Conservation (phyloP, 2,888 invertebrate genomes). For the Ariolimax columbianus region DNA sequence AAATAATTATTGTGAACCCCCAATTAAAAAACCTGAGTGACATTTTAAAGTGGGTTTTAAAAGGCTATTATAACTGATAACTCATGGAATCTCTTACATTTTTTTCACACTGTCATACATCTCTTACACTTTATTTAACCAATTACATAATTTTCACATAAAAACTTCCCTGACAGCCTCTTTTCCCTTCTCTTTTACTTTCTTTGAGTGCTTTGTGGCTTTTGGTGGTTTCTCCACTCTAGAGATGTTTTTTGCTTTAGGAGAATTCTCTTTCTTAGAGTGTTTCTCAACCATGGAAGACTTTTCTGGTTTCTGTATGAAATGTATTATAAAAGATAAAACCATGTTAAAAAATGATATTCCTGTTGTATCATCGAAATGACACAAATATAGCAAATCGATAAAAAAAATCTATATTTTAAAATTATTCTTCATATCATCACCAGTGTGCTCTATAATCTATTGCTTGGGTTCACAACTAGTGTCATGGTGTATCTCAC, state of each 20-base stretch:
- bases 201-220: conserved; percentile 28
- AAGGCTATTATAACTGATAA: not conserved
- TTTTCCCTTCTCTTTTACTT: conserved; percentile 25
- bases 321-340: not conserved
- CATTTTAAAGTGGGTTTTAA: not conserved
- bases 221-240: not conserved
- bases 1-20: too few relatives aligned
- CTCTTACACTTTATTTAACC: not conserved
- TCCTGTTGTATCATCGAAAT: too few relatives aligned
- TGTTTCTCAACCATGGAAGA: not conserved
- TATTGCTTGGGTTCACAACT: too few relatives aligned
- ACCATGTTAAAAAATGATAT: too few relatives aligned
- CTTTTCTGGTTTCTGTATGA: conserved; percentile 52
- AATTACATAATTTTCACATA: conserved; percentile 14
- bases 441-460: too few relatives aligned
- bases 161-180: conserved; percentile 19
- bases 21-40: too few relatives aligned
- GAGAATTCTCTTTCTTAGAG: not conserved
- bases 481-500: too few relatives aligned
- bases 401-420: too few relatives aligned
- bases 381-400: too few relatives aligned
- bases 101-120: not conserved
- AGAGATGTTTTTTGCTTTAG: not conserved
- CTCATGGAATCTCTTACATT: not conserved
- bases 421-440: too few relatives aligned